Evolutionary conservation across 53 echinoderm and acorn worm species (phyloP), one percentile per base, ranked within the genome.

Genomic region (Echinometra lucunter): DNA sequence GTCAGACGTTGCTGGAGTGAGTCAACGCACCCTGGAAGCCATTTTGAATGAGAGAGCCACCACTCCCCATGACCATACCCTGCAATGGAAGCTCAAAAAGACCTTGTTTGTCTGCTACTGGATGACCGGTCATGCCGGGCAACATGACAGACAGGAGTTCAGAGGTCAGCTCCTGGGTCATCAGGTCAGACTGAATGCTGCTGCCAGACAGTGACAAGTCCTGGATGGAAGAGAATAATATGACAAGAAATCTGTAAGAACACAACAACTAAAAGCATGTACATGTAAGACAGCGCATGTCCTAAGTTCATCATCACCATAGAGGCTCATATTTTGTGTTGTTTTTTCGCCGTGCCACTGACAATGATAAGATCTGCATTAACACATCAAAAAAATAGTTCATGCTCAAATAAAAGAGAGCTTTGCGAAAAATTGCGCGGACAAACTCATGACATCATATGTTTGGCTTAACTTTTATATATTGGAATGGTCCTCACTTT

Each of bases 81-180:
- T 72, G 69, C 42, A 69, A 42, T 37, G 89, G 89, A 57, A 89
- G 89, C 37, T 89, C 89, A 58, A 35, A 89, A 21, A 89, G 63
- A 37, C 89, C 89, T 32, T 89, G 89, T 6, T 60, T 58, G 60
- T 89, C 89, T 30, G 11, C 85, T 85, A 8, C 53, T 30, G 47
- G 45, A 4, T 90, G 90, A 23, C 16, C n/a, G 2, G 8, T 30
- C 91, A 58, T 37, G 19, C 0, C 10, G 19, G 63, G 91, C 66
- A 91, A 13, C 72, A 91, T 91, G 44, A 72, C 15, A 19, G 91
- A 91, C 27, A 91, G 91, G 45, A 91, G 37, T 38, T 69, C 70
- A 0, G 91, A 69, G 70, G 66, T 69, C 66, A 91, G 12, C 70
- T 69, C 70, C 13, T 70, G 45, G 91, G 66, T 27, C 66, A 91